Conservation (phyloP, 2,113 vertebrate species). For the Eonycteris spelaea region DNA sequence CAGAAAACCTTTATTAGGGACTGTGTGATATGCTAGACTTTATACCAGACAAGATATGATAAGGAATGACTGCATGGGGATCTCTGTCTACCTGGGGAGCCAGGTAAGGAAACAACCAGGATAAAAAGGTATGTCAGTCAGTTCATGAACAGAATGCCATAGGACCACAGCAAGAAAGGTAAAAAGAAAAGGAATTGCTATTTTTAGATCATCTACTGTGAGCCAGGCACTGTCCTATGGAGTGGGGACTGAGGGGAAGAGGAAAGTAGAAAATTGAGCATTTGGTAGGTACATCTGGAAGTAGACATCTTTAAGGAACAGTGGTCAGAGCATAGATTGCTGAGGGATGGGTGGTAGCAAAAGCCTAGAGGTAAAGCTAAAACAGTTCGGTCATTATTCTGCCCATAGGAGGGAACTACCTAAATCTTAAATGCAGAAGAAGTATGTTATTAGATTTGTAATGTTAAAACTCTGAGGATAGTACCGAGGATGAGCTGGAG, state of each 20-base stretch:
- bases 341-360: accelerated
- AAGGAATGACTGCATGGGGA: background rate
- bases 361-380: background rate
- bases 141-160: background rate
- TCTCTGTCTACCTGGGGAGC: background rate
- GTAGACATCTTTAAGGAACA: background rate
- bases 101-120: background rate
- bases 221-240: background rate
- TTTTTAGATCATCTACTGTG: background rate
- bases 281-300: background rate
- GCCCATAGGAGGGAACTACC: background rate
- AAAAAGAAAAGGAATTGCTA: background rate
- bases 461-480: background rate
- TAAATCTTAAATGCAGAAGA: background rate
- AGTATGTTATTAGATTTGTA: background rate
- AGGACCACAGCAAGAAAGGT: background rate
- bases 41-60: background rate
- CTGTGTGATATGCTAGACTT: background rate
- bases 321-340: background rate
- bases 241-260: background rate
- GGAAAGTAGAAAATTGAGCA: background rate
- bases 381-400: background rate
- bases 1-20: background rate
- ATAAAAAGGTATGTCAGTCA: background rate
- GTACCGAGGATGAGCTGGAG: background rate